Conservation (phyloP, 2,888 invertebrate species). For the Apamea anceps region DNA sequence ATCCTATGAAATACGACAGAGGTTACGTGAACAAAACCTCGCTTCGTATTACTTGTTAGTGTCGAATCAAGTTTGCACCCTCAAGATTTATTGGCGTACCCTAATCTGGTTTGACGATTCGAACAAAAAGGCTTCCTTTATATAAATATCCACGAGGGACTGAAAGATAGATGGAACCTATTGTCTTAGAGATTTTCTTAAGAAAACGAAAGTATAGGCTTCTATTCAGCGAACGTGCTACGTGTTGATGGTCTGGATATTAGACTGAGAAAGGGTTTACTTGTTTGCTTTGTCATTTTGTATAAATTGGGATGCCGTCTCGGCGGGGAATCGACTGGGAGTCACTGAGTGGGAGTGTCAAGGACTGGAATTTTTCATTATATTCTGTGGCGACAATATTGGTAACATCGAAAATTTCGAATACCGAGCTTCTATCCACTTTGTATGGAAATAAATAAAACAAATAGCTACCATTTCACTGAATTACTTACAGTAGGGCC, state of each 20-base stretch:
- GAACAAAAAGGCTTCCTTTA: slow-evolving; percentile 47
- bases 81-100: slow-evolving; percentile 49
- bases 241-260: slow-evolving; percentile 37
- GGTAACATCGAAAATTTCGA: background rate
- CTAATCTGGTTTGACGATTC: slow-evolving; percentile 52
- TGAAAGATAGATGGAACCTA: slow-evolving; percentile 20
- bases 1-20: slow-evolving; percentile 4
- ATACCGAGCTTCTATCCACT: background rate
- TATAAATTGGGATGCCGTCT: slow-evolving; percentile 35
- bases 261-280: slow-evolving; percentile 43
- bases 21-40: background rate
- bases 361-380: slow-evolving; percentile 7
- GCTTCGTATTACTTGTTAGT: slow-evolving; percentile 23
- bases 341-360: background rate
- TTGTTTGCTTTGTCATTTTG: slow-evolving; percentile 38
- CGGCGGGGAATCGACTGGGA: background rate
- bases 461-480: background rate
- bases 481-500: background rate
- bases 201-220: slow-evolving; percentile 36
- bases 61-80: slow-evolving; percentile 24
- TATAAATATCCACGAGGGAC: slow-evolving; percentile 41
- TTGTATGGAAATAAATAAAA: background rate
- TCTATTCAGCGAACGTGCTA: slow-evolving; percentile 28
- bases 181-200: slow-evolving; percentile 39
- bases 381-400: slow-evolving; percentile 2